Evolutionary conservation across 2,113 vertebrate species (phyloP).

Genomic region (Pseudorectes ferrugineus): DNA sequence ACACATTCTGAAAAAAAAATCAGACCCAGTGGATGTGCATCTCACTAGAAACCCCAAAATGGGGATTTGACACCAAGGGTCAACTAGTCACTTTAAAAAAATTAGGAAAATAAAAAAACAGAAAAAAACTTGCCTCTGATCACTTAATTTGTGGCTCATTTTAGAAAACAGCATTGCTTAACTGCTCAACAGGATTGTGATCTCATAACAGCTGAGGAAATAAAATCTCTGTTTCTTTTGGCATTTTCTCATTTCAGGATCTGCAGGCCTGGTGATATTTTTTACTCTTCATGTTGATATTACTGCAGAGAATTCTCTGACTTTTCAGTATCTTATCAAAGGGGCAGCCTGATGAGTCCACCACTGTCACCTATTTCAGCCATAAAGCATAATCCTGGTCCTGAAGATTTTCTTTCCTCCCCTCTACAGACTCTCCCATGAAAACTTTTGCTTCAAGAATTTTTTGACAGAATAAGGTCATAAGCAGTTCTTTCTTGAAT

Average conservation of each 20-base stretch:
- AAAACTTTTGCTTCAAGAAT: not conserved
- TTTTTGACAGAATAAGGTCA: not conserved
- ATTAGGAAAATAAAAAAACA: not conserved
- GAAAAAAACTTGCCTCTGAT: not conserved
- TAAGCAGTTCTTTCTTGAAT: not conserved
- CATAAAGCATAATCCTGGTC: not conserved
- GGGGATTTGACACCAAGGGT: not conserved
- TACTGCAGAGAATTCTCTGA: not conserved
- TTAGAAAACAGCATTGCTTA: not conserved
- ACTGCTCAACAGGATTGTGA: not conserved
- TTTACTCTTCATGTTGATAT: not conserved
- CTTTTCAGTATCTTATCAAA: constrained; percentile 5
- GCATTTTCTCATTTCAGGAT: constrained; percentile 33
- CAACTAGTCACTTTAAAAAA: not conserved
- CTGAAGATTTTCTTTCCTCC: not conserved
- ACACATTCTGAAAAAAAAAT: not conserved
- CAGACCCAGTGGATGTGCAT: not conserved
- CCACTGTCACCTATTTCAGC: not conserved
- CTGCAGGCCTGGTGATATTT: not conserved
- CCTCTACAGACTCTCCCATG: not conserved
- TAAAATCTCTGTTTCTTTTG: constrained; percentile 38
- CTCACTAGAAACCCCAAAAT: not conserved
- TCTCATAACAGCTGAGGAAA: constrained; percentile 42
- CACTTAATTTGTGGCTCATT: not conserved
- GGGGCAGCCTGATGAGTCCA: not conserved